Conservation (phyloP, 2,113 vertebrate genomes). For the Oncorhynchus gorbuscha region DNA sequence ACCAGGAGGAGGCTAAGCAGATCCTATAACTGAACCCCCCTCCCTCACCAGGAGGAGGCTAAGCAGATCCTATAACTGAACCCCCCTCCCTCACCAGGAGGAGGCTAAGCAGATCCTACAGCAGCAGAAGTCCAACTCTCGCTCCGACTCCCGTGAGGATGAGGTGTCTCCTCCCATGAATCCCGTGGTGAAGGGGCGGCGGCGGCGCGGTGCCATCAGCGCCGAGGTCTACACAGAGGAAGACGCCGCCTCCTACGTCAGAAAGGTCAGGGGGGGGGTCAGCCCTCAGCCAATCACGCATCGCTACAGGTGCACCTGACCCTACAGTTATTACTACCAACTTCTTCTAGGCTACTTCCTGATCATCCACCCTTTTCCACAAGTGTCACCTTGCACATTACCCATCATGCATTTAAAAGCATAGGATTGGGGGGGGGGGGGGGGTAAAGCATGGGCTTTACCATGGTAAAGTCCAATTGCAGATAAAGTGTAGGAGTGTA, state of each 20-base stretch:
- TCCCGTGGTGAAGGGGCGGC: constrained; percentile 92
- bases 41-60: too few relatives aligned
- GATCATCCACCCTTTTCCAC: too few relatives aligned
- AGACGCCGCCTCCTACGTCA: constrained; percentile 95
- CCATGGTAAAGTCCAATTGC: too few relatives aligned
- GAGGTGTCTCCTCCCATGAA: constrained; percentile 97
- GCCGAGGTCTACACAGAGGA: constrained; percentile 99
- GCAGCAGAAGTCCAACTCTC: constrained; percentile 90
- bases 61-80: too few relatives aligned
- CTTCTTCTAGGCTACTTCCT: background rate
- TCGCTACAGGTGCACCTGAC: constrained; percentile 9
- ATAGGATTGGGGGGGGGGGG: too few relatives aligned
- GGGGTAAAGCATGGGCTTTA: too few relatives aligned
- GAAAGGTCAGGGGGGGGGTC: constrained; percentile 80
- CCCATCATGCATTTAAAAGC: too few relatives aligned
- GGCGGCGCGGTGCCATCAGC: constrained; percentile 93
- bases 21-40: constrained; percentile 61
- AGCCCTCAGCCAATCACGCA: constrained; percentile 10
- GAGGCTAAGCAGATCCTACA: constrained; percentile 92
- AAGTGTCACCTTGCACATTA: too few relatives aligned
- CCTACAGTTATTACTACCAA: background rate
- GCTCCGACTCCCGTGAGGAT: constrained; percentile 94
- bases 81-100: constrained; percentile 74
- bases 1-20: constrained; percentile 95
- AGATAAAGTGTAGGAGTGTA: too few relatives aligned